phyloP scores from a whole-genome alignment of 2,113 vertebrate species.

The Lagenorhynchus albirostris region DNA sequence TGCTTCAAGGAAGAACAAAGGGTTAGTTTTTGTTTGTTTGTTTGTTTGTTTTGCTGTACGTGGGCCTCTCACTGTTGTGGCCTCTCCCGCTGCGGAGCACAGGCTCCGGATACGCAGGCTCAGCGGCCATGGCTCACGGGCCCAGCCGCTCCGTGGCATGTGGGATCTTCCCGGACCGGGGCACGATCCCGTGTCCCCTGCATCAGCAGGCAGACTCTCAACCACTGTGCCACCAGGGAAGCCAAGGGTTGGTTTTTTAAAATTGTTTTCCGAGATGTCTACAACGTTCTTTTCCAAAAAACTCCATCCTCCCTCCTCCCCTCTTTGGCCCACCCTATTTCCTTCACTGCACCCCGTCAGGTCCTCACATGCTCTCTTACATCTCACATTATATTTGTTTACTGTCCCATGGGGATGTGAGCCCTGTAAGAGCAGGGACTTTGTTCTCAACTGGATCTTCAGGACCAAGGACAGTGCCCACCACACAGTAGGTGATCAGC shows the following conservation, averaged over 20 bases:
- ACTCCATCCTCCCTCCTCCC: no score
- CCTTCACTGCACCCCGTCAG: fast-evolving
- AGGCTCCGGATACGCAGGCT: fast-evolving
- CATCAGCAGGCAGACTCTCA: no score
- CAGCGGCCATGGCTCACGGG: no score
- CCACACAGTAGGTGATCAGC: background rate
- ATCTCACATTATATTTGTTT: fast-evolving
- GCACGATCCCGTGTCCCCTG: no score
- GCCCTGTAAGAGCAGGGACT: background rate
- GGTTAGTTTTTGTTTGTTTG: background rate
- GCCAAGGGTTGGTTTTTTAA: background rate
- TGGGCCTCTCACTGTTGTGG: no score
- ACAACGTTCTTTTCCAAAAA: background rate
- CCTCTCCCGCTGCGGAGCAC: no score
- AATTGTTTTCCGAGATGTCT: background rate
- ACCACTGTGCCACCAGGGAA: no score
- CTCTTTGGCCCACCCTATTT: fast-evolving
- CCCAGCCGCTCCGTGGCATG: no score
- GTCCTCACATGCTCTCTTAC: fast-evolving
- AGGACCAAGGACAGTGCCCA: background rate
- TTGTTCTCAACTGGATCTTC: background rate
- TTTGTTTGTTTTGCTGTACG: no score
- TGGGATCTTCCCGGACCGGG: no score
- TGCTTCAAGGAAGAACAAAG: background rate
- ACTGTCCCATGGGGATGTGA: fast-evolving